Evolutionary conservation across 2,113 vertebrate genomes (phyloP), one percentile per base, ranked within the genome.

Genomic region (Piaya cayana): DNA sequence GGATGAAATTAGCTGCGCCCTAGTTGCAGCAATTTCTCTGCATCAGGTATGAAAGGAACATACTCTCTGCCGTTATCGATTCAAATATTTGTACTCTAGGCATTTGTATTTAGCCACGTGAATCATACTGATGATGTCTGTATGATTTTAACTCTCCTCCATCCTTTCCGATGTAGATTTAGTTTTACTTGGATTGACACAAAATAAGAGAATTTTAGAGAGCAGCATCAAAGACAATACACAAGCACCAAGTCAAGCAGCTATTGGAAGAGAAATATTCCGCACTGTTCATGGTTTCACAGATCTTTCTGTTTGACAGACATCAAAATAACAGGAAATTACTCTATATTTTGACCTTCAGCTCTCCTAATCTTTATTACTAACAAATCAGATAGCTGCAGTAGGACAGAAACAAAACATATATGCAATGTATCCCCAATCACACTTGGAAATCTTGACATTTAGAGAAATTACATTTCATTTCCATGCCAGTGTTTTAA

Each of bases 401-500:
- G 20, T 58, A 87, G 79, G 58, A 76, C 32, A 89, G 81, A 93
- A 96, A 84, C 34, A 85, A 93, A 91, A 82, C 0, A 1, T 50
- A 53, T 59, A 21, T 82, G 65, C 30, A 55, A 62, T n/a, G 53
- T 78, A 82, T 37, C 92, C 34, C 62, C 8, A 95, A 91, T 89
- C 78, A 91, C 43, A 82, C 69, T 91, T 91, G 25, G 59, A 95
- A 95, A 94, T 87, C 93, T 80, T 92, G 94, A 95, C 91, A 95
- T 95, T 95, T 92, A 95, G 82, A 65, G 53, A 95, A 93, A 93
- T 92, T 93, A 8, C 45, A 58, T 94, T 93, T 95, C 49, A 84
- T 95, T 96, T 96, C 62, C 45, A 27, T 71, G 49, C 3, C 25
- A 60, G 60, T 45, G 62, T 87, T 91, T 86, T 76, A 82, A 88